Evolutionary conservation across 2,113 vertebrate genomes (phyloP).

Genomic region (Gracilinanus agilis): DNA sequence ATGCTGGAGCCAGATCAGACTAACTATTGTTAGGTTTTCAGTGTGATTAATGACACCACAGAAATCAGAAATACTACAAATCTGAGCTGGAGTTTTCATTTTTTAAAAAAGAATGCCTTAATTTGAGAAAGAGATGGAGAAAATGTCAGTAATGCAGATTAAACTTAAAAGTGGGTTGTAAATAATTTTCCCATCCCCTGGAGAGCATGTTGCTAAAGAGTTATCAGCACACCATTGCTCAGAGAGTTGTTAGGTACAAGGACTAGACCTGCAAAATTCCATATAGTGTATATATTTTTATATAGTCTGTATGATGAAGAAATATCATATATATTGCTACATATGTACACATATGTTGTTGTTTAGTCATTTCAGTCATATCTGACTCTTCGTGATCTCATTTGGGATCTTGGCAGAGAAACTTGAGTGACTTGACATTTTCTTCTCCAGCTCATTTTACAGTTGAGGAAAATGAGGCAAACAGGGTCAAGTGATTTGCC

Average conservation of each 20-base stretch:
- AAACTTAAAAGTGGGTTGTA: not conserved
- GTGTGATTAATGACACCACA: not conserved
- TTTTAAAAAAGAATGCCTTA: not conserved
- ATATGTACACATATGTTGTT: not conserved
- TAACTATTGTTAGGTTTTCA: not conserved
- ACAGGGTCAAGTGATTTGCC: not conserved
- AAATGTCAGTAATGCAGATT: not conserved
- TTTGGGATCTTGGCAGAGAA: not conserved
- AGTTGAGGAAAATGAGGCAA: not conserved
- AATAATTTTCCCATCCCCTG: not conserved
- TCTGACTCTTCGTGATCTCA: not conserved
- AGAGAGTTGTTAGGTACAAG: not conserved
- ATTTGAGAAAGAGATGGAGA: not conserved
- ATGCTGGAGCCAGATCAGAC: not conserved
- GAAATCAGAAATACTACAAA: not conserved
- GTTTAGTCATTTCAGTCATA: not conserved
- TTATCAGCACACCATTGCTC: not conserved
- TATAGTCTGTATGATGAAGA: not conserved
- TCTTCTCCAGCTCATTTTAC: too few relatives aligned
- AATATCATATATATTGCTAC: not conserved
- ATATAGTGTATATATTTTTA: not conserved
- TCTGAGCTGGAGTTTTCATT: not conserved
- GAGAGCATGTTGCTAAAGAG: not conserved
- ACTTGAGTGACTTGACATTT: too few relatives aligned
- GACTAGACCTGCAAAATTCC: not conserved